Evolutionary conservation across 2,888 invertebrate genomes (phyloP).

Genomic region (Zonitis immaculata): DNA sequence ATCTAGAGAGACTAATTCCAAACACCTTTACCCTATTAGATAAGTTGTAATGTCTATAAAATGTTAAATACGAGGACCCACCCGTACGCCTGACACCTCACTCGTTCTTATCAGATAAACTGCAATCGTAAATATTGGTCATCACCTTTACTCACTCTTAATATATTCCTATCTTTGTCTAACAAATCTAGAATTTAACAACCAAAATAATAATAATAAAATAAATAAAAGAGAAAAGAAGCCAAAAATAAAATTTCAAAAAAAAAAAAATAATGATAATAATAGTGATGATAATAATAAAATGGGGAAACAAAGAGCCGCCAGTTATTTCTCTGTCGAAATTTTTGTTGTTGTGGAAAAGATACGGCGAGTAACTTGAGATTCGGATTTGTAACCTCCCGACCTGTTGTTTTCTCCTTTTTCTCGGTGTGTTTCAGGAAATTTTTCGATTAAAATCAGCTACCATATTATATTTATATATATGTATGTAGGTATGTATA

Average conservation of each 20-base stretch:
- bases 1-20: slow-evolving; percentile 35
- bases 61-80: slow-evolving; percentile 39
- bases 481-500: no score
- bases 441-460: not conserved
- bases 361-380: not conserved
- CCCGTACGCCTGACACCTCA: slow-evolving; percentile 38
- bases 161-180: no score
- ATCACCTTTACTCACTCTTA: not conserved
- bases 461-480: not conserved
- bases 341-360: not conserved
- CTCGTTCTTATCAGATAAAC: slow-evolving; percentile 37
- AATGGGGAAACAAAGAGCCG: not conserved
- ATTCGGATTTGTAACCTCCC: not conserved
- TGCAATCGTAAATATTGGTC: slow-evolving; percentile 37
- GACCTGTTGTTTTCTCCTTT: no score
- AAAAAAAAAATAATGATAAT: not conserved
- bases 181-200: no score
- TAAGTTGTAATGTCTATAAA: slow-evolving; percentile 33
- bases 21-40: slow-evolving; percentile 39
- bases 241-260: no score
- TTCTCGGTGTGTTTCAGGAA: not conserved
- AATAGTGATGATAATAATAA: no score
- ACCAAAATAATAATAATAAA: no score
- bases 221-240: no score
- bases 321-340: not conserved